A percentile compares a stretch with the other conserved stretches of the same genome.
Conservation (phyloP, 2,888 invertebrate genomes). For the Seira ritae region DNA sequence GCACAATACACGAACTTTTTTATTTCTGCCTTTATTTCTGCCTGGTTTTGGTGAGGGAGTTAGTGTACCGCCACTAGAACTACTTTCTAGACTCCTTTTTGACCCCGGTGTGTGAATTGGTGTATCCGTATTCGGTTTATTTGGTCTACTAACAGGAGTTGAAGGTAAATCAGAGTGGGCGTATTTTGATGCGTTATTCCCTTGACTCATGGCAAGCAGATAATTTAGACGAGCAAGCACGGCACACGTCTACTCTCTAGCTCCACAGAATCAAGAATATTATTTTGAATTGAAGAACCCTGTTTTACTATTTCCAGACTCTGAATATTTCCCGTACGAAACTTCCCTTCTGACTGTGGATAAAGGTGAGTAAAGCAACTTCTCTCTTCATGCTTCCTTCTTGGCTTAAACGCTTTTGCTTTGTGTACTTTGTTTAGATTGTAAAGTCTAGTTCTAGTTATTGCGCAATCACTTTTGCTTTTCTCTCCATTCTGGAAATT, state of each 20-base stretch:
- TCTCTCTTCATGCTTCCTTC: neutral
- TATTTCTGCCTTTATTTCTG: too few relatives aligned
- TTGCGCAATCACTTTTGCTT: constrained; percentile 12
- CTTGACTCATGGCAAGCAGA: neutral
- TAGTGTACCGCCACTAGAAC: too few relatives aligned
- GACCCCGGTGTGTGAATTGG: too few relatives aligned
- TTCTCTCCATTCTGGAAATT: neutral
- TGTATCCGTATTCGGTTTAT: too few relatives aligned
- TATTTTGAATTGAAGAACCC: constrained; percentile 20
- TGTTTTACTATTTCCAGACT: constrained; percentile 45
- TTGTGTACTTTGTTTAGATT: constrained; percentile 11
- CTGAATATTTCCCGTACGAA: constrained; percentile 62
- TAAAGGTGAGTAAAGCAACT: constrained; percentile 49
- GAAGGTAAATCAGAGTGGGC: too few relatives aligned
- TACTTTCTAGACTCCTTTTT: too few relatives aligned
- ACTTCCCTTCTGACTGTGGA: constrained; percentile 61
- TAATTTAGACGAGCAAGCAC: neutral
- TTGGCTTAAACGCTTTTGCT: neutral
- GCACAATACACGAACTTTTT: too few relatives aligned
- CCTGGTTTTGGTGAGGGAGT: too few relatives aligned
- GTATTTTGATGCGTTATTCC: too few relatives aligned
- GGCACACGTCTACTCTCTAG: neutral
- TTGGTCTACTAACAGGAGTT: too few relatives aligned
- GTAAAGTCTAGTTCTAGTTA: constrained; percentile 12
- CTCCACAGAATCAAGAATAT: neutral